These are phyloP conservation scores for Tupaia chinensis DNA, from an alignment of 2,113 vertebrate genomes.

Conservation along the genomic window DNA sequence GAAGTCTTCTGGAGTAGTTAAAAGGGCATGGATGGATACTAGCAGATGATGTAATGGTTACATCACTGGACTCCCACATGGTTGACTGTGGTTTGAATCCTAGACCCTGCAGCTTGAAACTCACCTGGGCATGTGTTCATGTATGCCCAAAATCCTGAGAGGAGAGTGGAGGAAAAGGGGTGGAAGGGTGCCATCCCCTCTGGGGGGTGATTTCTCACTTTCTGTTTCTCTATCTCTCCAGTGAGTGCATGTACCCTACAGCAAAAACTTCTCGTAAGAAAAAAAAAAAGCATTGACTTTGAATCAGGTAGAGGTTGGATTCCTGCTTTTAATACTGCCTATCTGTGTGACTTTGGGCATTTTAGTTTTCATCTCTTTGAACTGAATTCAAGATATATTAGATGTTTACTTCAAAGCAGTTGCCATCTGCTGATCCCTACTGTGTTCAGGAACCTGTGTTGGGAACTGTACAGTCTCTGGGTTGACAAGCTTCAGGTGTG, in stretches of 20 bases:
- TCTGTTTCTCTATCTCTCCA: too few relatives aligned
- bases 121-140: too few relatives aligned
- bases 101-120: too few relatives aligned
- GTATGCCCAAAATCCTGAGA: too few relatives aligned
- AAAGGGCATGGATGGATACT: neutral
- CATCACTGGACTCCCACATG: too few relatives aligned
- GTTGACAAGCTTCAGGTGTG: neutral
- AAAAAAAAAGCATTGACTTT: neutral
- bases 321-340: neutral
- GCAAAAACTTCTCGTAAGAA: too few relatives aligned
- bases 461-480: neutral
- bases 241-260: too few relatives aligned
- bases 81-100: too few relatives aligned
- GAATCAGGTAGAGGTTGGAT: neutral
- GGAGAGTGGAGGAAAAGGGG: too few relatives aligned
- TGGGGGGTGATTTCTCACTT: too few relatives aligned
- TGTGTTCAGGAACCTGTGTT: neutral
- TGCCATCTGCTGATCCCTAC: neutral
- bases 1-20: neutral
- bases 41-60: too few relatives aligned
- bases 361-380: neutral
- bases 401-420: neutral
- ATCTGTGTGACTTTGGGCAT: neutral
- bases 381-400: neutral
- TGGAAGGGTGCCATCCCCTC: too few relatives aligned